These are phyloP conservation scores for Oreochromis tanganicae DNA, from an alignment of 2,113 vertebrate genomes.

Conservation along the genomic window DNA sequence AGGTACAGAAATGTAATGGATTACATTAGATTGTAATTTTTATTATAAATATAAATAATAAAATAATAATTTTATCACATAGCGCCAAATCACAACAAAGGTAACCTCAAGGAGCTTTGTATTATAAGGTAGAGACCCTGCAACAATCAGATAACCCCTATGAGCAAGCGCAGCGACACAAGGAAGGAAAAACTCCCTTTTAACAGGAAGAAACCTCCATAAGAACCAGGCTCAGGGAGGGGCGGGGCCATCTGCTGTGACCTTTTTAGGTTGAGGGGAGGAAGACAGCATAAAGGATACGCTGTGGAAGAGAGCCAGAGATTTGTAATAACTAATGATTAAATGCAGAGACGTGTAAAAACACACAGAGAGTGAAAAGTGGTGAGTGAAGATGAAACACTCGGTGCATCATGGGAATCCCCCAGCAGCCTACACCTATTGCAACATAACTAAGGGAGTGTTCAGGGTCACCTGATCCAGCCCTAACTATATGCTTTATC, in stretches of 20 bases:
- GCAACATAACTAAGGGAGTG: no score
- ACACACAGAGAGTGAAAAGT: no score
- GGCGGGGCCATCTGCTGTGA: not conserved
- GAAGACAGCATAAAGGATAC: not conserved
- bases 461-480: not conserved
- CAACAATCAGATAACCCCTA: fast-evolving
- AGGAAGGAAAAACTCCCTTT: not conserved
- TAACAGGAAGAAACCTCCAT: not conserved
- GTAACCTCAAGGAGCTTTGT: not conserved
- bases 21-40: not conserved
- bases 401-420: no score
- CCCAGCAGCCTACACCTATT: no score
- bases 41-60: not conserved
- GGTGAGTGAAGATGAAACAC: no score
- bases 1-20: not conserved
- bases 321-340: not conserved
- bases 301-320: not conserved
- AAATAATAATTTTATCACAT: not conserved
- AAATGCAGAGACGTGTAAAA: not conserved
- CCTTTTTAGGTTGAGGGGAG: not conserved
- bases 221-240: not conserved
- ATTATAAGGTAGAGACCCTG: not conserved
- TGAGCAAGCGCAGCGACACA: fast-evolving
- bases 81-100: not conserved
- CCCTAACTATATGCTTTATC: not conserved